These are phyloP conservation scores for Mayetiola destructor DNA, from an alignment of 2,888 invertebrate species.

Conservation along the genomic window DNA sequence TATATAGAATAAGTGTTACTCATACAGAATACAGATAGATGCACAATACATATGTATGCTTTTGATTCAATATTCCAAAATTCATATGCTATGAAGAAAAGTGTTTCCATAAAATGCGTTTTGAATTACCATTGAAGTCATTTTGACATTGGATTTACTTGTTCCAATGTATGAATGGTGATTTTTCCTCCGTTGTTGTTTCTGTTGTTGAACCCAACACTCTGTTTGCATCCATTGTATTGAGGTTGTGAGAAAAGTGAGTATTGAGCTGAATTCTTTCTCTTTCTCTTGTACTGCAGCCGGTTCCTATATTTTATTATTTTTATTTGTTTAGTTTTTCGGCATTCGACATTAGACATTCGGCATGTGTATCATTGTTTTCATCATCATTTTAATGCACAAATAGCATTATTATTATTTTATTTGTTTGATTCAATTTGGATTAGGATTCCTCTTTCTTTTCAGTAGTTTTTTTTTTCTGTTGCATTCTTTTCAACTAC, in stretches of 20 bases:
- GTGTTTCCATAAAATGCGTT: conserved; percentile 2
- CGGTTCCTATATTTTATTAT: background rate
- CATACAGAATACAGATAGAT: no score
- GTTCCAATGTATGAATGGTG: background rate
- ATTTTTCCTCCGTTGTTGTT: background rate
- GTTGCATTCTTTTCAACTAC: no score
- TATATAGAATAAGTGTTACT: no score
- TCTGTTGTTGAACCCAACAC: no score
- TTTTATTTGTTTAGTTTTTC: conserved; percentile 10
- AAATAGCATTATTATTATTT: background rate
- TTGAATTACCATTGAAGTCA: conserved; percentile 10
- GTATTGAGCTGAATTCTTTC: no score
- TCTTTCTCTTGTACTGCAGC: background rate
- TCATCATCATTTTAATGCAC: background rate
- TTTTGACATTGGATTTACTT: background rate
- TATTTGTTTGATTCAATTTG: background rate
- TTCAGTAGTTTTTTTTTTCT: no score
- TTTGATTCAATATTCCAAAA: no score
- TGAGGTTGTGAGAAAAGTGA: no score
- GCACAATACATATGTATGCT: no score
- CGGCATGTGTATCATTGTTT: background rate
- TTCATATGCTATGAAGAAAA: background rate
- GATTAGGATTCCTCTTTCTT: no score
- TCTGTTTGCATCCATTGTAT: no score
- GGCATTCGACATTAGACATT: background rate